phyloP scores from a whole-genome alignment of 1,140 invertebrate species.

The Eueides isabella region DNA sequence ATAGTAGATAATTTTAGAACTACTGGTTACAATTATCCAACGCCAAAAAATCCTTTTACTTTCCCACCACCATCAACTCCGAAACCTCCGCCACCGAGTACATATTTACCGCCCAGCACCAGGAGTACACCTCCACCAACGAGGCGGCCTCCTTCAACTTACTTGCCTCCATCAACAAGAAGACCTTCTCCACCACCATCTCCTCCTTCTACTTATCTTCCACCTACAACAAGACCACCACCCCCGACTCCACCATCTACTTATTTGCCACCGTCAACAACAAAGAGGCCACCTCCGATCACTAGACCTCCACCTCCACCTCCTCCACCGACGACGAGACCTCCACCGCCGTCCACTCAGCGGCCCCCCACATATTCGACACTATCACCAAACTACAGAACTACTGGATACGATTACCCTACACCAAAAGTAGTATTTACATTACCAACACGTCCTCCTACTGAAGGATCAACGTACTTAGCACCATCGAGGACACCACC shows the following conservation, averaged over 20 bases:
- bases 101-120: slow-evolving; percentile 18
- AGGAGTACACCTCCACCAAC: slow-evolving; percentile 30
- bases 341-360: slow-evolving; percentile 36
- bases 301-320: slow-evolving; percentile 29
- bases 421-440: slow-evolving; percentile 70
- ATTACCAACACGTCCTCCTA: slow-evolving; percentile 44
- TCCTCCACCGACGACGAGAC: slow-evolving; percentile 36
- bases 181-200: slow-evolving; percentile 27
- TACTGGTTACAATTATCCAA: slow-evolving; percentile 35
- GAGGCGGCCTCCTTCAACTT: slow-evolving; percentile 27
- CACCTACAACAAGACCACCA: slow-evolving; percentile 27
- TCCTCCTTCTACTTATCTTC: slow-evolving; percentile 29
- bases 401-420: slow-evolving; percentile 79
- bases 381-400: slow-evolving; percentile 33
- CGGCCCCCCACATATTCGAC: slow-evolving; percentile 42
- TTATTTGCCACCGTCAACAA: slow-evolving; percentile 33
- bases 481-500: slow-evolving; percentile 29
- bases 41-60: slow-evolving; percentile 47
- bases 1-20: slow-evolving; percentile 27
- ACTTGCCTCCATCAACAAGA: slow-evolving; percentile 13
- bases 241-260: slow-evolving; percentile 39
- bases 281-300: slow-evolving; percentile 28
- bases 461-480: slow-evolving; percentile 4
- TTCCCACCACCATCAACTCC: slow-evolving; percentile 32
- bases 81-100: background rate